Conservation (phyloP, 2,113 vertebrate genomes). For the Cebidichthys violaceus region DNA sequence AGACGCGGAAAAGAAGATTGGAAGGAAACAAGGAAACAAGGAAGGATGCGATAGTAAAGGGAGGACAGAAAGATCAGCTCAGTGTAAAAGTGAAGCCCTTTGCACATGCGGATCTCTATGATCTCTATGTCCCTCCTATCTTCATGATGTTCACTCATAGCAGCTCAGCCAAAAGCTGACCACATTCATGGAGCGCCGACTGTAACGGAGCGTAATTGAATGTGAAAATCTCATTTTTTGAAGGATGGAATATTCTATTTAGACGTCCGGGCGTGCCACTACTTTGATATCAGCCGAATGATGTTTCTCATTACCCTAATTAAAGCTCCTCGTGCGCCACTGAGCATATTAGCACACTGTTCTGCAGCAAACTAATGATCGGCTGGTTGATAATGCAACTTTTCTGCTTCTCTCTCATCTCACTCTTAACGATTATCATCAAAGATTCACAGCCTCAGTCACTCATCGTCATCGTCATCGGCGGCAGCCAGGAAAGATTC, state of each 20-base stretch:
- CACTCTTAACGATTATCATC: conserved; percentile 63
- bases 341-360: conserved; percentile 77
- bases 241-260: conserved; percentile 69
- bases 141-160: conserved; percentile 59
- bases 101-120: background rate
- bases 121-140: conserved; percentile 8
- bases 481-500: conserved; percentile 12
- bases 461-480: conserved; percentile 39
- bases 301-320: conserved; percentile 81
- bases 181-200: conserved; percentile 59
- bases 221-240: conserved; percentile 79
- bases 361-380: conserved; percentile 75
- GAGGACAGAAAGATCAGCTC: conserved; percentile 11
- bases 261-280: conserved; percentile 77
- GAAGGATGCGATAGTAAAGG: conserved; percentile 31
- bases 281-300: conserved; percentile 78
- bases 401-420: conserved; percentile 59
- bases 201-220: conserved; percentile 76
- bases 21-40: conserved; percentile 40
- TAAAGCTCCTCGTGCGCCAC: conserved; percentile 73
- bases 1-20: conserved; percentile 43
- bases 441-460: conserved; percentile 67
- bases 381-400: conserved; percentile 67
- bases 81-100: conserved; percentile 41
- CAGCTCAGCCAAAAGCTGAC: conserved; percentile 54